Percentiles rank a stretch among this genome's conserved stretches.
These are phyloP conservation scores for Pseudorhombus dupliciocellatus DNA, from an alignment of 2,113 vertebrate species.

Conservation along the genomic window DNA sequence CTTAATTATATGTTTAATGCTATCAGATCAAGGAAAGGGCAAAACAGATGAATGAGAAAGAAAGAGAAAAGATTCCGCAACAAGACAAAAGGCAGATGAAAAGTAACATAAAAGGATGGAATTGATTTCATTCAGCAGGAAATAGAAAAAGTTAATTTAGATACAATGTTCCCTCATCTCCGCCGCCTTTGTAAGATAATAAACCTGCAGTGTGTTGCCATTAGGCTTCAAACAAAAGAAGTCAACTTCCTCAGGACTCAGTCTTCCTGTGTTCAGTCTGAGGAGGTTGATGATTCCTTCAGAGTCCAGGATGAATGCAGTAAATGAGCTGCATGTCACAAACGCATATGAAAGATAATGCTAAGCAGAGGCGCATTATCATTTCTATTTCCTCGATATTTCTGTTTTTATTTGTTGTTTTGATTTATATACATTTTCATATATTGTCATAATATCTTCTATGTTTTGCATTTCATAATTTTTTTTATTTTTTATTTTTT, in stretches of 20 bases:
- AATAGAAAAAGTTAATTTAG: conserved; percentile 99
- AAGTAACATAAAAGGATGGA: conserved; percentile 98
- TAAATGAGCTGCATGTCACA: conserved; percentile 45
- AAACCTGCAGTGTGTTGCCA: conserved; percentile 93
- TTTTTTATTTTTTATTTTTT: neutral
- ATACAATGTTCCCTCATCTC: conserved; percentile 97
- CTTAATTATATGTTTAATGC: conserved; percentile 99
- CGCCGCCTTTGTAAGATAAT: conserved; percentile 91
- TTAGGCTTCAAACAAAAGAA: conserved; percentile 98
- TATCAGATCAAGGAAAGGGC: conserved; percentile 99
- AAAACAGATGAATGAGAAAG: conserved; percentile 99
- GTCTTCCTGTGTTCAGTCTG: conserved; percentile 86
- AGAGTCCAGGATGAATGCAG: conserved; percentile 81
- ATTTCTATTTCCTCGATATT: neutral
- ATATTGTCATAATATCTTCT: neutral
- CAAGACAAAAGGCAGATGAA: conserved; percentile 99
- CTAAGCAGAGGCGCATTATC: neutral
- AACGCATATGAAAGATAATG: neutral
- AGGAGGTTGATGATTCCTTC: conserved; percentile 86
- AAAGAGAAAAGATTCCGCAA: conserved; percentile 99
- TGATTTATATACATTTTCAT: neutral
- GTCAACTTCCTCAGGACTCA: conserved; percentile 95
- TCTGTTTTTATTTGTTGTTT: conserved; percentile 2
- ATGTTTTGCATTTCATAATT: neutral
- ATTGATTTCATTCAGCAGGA: conserved; percentile 99